A percentile compares a stretch with the other conserved stretches of the same genome.
These are phyloP conservation scores for Bovichtus variegatus DNA, from an alignment of 2,797 vertebrate species.

Conservation along the genomic window DNA sequence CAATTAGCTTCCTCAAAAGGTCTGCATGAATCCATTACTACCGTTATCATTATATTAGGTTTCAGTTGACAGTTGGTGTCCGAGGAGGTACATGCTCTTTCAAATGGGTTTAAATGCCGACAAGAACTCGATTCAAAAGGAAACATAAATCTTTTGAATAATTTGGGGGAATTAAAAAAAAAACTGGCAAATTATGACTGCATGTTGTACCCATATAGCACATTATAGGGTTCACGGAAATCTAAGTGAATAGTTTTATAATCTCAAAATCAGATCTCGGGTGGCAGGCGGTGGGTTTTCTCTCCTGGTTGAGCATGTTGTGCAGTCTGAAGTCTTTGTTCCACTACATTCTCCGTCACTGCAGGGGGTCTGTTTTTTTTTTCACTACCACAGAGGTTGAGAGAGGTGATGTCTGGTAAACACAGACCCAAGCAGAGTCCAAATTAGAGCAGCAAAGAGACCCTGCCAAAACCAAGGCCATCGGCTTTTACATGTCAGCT, in stretches of 20 bases:
- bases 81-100: neutral
- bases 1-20: neutral
- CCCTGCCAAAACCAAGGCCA: conserved; percentile 52
- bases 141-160: neutral
- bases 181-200: neutral
- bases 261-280: neutral
- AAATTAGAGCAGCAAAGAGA: conserved; percentile 65
- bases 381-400: conserved; percentile 41
- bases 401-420: conserved; percentile 68
- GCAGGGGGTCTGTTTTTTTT: conserved; percentile 42
- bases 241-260: neutral
- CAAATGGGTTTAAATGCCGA: neutral
- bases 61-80: neutral
- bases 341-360: conserved; percentile 57
- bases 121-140: neutral
- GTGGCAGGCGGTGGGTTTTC: conserved; percentile 31
- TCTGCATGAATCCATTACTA: neutral
- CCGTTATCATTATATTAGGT: neutral
- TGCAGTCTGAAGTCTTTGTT: conserved; percentile 57
- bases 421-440: conserved; percentile 61
- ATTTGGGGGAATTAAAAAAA: neutral
- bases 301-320: conserved; percentile 32
- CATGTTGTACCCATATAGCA: neutral
- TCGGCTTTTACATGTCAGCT: conserved; percentile 62
- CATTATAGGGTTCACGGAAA: neutral